Conservation (phyloP, 2,888 invertebrate genomes). For the Tanypteryx hageni region DNA sequence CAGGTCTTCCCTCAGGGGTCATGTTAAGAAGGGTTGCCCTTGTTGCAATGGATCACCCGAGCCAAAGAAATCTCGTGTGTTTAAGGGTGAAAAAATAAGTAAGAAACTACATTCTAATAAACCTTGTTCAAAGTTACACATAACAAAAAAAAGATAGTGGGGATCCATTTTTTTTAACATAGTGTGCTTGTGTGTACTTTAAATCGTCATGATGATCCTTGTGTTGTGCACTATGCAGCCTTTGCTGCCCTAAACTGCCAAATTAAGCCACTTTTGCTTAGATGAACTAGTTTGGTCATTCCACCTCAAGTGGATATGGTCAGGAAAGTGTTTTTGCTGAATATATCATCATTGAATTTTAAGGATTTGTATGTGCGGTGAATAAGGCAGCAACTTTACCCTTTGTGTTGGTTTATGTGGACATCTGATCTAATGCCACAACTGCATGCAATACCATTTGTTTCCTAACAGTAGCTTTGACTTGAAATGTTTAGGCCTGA, state of each 20-base stretch:
- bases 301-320: constrained; percentile 38
- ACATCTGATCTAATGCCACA: background rate
- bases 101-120: constrained; percentile 58
- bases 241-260: constrained; percentile 61
- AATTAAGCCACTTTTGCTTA: constrained; percentile 58
- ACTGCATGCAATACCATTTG: constrained; percentile 13
- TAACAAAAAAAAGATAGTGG: constrained; percentile 65
- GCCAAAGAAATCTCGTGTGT: constrained; percentile 67
- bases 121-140: constrained; percentile 47
- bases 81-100: constrained; percentile 47
- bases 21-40: constrained; percentile 80
- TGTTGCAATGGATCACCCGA: constrained; percentile 80
- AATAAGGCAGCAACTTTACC: background rate
- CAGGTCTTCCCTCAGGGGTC: constrained; percentile 77
- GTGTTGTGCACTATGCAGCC: constrained; percentile 57
- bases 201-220: constrained; percentile 46
- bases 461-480: background rate
- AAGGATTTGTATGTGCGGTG: constrained; percentile 22
- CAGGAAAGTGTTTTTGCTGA: constrained; percentile 19
- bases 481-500: constrained; percentile 13
- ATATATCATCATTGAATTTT: constrained; percentile 7
- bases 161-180: constrained; percentile 38
- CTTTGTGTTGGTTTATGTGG: background rate
- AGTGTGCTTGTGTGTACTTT: constrained; percentile 60
- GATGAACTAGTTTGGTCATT: constrained; percentile 44